Conservation (phyloP, 1,140 invertebrate genomes). For the Hypsibius dujardini region DNA sequence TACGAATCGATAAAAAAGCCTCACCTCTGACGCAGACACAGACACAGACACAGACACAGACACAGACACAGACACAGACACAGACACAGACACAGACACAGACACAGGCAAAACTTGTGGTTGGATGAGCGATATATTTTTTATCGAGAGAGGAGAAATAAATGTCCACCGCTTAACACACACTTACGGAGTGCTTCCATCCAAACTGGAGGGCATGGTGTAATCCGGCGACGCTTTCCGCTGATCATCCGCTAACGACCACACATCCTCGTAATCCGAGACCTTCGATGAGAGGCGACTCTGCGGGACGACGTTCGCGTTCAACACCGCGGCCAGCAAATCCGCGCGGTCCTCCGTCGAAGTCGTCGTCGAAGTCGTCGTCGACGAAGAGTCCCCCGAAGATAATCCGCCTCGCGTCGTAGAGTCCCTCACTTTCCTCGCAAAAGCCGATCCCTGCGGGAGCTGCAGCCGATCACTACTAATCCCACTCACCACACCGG, state of each 20-base stretch:
- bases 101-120: no score
- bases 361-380: no score
- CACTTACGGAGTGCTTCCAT: not conserved
- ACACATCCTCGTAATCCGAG: constrained; percentile 14
- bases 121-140: no score
- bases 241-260: not conserved
- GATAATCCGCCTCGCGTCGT: not conserved
- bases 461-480: not conserved
- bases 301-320: not conserved
- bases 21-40: no score
- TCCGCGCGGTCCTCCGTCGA: no score
- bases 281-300: constrained; percentile 6
- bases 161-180: not conserved
- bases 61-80: no score
- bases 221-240: not conserved
- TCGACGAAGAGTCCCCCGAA: not conserved
- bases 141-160: no score
- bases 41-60: no score
- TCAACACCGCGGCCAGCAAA: no score
- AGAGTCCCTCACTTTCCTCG: not conserved
- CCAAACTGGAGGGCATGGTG: not conserved
- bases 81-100: no score
- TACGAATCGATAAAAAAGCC: no score
- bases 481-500: no score
- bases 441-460: not conserved